Evolutionary conservation across 2,113 vertebrate genomes (phyloP), one percentile per base, ranked within the genome.

Genomic region (Misgurnus mizolepis): DNA sequence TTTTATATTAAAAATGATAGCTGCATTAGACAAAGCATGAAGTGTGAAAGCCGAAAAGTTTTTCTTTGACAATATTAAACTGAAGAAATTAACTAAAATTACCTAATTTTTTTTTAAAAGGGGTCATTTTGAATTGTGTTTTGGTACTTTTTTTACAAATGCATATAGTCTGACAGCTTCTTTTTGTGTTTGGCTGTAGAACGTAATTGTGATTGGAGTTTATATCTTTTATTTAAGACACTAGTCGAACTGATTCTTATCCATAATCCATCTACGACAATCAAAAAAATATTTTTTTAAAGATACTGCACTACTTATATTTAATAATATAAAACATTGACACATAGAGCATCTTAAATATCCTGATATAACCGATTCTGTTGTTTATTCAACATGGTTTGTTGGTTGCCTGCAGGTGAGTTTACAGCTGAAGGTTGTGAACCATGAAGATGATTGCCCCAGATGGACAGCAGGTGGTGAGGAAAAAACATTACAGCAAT

Each of bases 351-450:
- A 8, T 47, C 27, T 34, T 34, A 34, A 34, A 47, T 47, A 47
- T 47, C 4, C 45, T 47, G 0, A 1, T 3, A 34, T 34, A 2
- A 34, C 27, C 27, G 22, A 10, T 61, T 62, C 5, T 10, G 2
- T 43, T 9, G 22, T 60, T 11, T 60, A 47, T 68, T 50, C n/a
- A 10, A 62, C 27, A 64, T 61, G 70, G 17, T 49, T 50, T 76
- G 27, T 43, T 61, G 41, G n/a, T 2, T 34, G 4, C 55, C 17
- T 65, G 79, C 70, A 90, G 82, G 64, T 84, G 0, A 89, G 93
- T 88, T 85, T 93, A 84, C 72, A 88, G 75, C 81, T 92, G 62
- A 86, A 85, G 85, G 80, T 86, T 82, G 69, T 56, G 34, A 34
- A 34, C 27, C 27, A 77, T 80, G 7, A 68, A 87, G 58, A 76